Evolutionary conservation across 2,113 vertebrate genomes (phyloP).

Genomic region (Tragelaphus imberbis): DNA sequence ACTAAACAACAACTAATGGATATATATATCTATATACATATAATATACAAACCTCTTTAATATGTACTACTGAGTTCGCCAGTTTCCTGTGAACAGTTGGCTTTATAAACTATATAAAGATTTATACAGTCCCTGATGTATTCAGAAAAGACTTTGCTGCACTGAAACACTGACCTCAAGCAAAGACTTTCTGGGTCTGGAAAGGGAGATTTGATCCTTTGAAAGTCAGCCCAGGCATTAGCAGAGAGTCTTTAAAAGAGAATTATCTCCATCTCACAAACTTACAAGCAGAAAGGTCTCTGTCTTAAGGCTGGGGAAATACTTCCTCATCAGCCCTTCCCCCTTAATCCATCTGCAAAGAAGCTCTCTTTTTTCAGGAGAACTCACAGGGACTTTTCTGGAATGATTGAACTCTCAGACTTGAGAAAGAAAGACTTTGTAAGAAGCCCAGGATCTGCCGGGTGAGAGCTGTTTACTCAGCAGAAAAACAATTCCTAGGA

Average conservation of each 20-base stretch:
- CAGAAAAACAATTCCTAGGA: slow-evolving; percentile 4
- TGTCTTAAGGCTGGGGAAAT: not conserved
- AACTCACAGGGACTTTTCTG: not conserved
- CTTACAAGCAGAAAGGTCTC: not conserved
- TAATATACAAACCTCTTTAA: not conserved
- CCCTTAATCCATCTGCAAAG: not conserved
- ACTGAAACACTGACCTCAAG: not conserved
- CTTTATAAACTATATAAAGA: not conserved
- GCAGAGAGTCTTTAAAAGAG: not conserved
- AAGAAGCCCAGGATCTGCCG: not conserved
- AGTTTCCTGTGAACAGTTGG: not conserved
- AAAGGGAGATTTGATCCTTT: not conserved
- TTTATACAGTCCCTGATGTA: not conserved
- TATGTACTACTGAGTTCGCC: not conserved
- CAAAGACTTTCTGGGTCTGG: not conserved
- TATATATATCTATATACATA: not conserved
- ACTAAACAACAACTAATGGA: not conserved
- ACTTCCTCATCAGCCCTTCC: not conserved
- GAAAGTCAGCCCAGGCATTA: not conserved
- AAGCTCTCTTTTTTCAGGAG: not conserved
- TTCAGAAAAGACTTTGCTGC: not conserved
- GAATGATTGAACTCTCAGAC: not conserved
- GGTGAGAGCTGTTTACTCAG: not conserved
- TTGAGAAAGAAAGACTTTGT: slow-evolving; percentile 27
- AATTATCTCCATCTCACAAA: not conserved